phyloP scores from a whole-genome alignment of 92 coral and sea anemone species.

The Nematostella vectensis region DNA sequence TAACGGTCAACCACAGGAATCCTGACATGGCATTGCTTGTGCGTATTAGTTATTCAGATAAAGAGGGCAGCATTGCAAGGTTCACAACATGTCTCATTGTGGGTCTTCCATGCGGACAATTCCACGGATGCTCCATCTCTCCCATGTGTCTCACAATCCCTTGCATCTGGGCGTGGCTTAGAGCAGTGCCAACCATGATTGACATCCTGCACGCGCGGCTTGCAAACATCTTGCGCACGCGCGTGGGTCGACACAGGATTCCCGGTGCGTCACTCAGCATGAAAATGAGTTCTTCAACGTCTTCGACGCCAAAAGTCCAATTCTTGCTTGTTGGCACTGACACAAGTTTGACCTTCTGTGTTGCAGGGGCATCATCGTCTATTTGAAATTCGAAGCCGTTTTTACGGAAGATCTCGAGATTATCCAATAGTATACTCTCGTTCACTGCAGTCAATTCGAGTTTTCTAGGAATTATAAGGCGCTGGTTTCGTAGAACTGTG shows the following conservation, averaged over 20 bases:
- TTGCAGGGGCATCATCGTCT: constrained; percentile 66
- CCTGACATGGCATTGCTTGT: too few species aligned
- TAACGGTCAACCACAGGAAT: too few species aligned
- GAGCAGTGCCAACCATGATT: constrained; percentile 86
- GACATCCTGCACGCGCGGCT: constrained; percentile 98
- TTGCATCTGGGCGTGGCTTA: constrained; percentile 67
- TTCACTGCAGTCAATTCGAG: constrained; percentile 86
- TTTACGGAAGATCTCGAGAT: constrained; percentile 74
- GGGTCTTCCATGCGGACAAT: constrained; percentile 97
- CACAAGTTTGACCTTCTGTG: constrained; percentile 51
- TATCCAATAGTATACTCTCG: constrained; percentile 77
- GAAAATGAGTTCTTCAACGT: constrained; percentile 81
- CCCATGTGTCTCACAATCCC: constrained; percentile 77
- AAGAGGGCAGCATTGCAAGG: constrained; percentile 54
- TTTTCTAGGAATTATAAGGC: constrained; percentile 67
- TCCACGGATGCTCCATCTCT: constrained; percentile 94
- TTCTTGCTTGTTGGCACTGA: constrained; percentile 78
- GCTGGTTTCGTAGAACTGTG: constrained; percentile 61
- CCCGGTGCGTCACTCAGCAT: constrained; percentile 96
- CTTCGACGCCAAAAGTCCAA: constrained; percentile 94
- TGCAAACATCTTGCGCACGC: constrained; percentile 95
- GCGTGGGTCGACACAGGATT: constrained; percentile 78
- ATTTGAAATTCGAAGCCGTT: constrained; percentile 93
- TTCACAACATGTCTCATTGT: constrained; percentile 95
- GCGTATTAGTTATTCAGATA: too few species aligned